Base-by-base conservation (phyloP, 2,797 vertebrate genomes). In the Pelodytes ibericus region DNA sequence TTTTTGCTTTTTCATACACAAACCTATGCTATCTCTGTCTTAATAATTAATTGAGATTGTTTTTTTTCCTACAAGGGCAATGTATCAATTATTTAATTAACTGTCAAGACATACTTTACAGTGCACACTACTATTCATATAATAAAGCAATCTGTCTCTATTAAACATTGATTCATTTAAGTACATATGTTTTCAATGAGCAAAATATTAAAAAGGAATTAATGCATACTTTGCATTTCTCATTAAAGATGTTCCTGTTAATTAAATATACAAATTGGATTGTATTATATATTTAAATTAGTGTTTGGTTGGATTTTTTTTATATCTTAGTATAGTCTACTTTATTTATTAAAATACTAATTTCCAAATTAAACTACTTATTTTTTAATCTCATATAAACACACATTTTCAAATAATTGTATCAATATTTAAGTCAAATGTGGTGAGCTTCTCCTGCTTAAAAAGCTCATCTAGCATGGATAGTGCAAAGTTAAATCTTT, bases 131-230 rank as follows among this genome's bases (percentile, higher is more conserved):
- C 57, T 64, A 79, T 73, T 78, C 72, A 72, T 78, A 78, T 66
- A 56, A 53, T 60, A 41, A 60, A 24, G 57, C 74, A 69, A 73
- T 79, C 44, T 44, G 47, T 62, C 58, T 68, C 58, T 72, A 67
- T 79, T 79, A 79, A 65, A 53, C 27, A 41, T 4, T 57, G 33
- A 73, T 69, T 33, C 57, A 62, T 29, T 68, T 30, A 75, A 70
- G 73, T 81, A 81, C 80, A 67, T 59, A 4, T 69, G 77, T 83
- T 82, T 81, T 82, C 11, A 79, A 81, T 80, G 83, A 83, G 83
- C 73, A 74, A 80, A 84, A 64, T 63, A 69, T 33, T 79, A 73
- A 30, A 81, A 44, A 47, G 39, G 72, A 80, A 66, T 58, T 72
- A 41, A 2, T 75, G 71, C 73, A 80, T 88, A 77, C 82, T 84